These are phyloP conservation scores for Drosophila malerkotliana DNA, from an alignment of 1,140 invertebrate species.

Conservation along the genomic window DNA sequence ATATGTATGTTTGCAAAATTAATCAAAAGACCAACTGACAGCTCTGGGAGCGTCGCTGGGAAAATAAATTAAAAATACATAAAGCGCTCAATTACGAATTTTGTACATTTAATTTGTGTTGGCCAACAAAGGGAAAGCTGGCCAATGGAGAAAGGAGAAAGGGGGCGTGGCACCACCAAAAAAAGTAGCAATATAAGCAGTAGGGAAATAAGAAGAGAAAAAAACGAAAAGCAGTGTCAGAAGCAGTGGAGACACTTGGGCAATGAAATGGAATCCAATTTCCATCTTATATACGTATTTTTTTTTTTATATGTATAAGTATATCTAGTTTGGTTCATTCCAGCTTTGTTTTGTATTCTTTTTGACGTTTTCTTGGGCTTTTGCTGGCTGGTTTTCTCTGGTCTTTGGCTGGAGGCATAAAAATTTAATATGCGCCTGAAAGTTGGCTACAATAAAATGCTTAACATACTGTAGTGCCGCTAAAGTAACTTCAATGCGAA, in stretches of 20 bases:
- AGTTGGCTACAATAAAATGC: slow-evolving; percentile 68
- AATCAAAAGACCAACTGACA: slow-evolving; percentile 31
- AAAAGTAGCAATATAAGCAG: slow-evolving; percentile 7
- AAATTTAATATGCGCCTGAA: slow-evolving; percentile 75
- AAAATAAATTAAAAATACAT: slow-evolving; percentile 76
- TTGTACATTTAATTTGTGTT: slow-evolving; percentile 65
- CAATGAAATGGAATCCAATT: slow-evolving; percentile 71
- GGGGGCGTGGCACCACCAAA: slow-evolving; percentile 4
- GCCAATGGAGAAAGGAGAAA: slow-evolving; percentile 11
- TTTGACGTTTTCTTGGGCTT: background rate
- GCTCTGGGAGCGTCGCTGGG: slow-evolving; percentile 37
- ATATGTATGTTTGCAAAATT: slow-evolving; percentile 48
- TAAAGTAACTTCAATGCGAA: slow-evolving; percentile 41
- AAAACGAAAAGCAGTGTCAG: background rate
- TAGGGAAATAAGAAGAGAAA: background rate
- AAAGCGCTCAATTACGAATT: slow-evolving; percentile 73
- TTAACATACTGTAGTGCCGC: slow-evolving; percentile 24
- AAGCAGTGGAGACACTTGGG: background rate
- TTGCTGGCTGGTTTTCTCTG: slow-evolving; percentile 16
- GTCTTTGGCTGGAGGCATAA: slow-evolving; percentile 47
- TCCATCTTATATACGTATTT: slow-evolving; percentile 44
- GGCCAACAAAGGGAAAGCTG: slow-evolving; percentile 5
- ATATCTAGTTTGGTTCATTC: slow-evolving; percentile 2
- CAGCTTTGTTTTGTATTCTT: slow-evolving; percentile 8
- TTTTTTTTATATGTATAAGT: slow-evolving; percentile 1